Conservation (phyloP, 2,888 invertebrate genomes). For the Pseudoips prasinana region DNA sequence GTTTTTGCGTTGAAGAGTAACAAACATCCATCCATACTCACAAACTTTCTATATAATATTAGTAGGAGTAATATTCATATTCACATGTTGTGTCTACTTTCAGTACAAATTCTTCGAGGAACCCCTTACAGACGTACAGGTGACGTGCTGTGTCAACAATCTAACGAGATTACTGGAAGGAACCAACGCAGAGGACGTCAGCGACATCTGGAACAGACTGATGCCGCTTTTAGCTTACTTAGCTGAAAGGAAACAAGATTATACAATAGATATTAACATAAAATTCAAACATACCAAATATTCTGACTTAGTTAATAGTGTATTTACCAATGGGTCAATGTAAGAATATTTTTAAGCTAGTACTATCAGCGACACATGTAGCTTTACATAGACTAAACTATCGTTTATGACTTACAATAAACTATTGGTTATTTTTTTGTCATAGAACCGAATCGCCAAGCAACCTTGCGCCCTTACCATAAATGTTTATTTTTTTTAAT, state of each 20-base stretch:
- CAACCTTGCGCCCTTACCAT: too few species aligned
- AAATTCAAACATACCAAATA: slow-evolving; percentile 41
- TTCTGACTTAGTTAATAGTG: slow-evolving; percentile 33
- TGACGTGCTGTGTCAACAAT: slow-evolving; percentile 42
- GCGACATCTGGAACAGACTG: slow-evolving; percentile 43
- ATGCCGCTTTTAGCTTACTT: slow-evolving; percentile 59
- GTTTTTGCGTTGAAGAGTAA: too few species aligned
- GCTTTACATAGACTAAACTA: too few species aligned
- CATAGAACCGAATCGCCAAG: too few species aligned
- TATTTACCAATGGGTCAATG: slow-evolving; percentile 4
- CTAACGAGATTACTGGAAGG: slow-evolving; percentile 41
- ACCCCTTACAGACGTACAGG: slow-evolving; percentile 48
- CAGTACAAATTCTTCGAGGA: slow-evolving; percentile 64
- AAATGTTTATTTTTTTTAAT: too few species aligned
- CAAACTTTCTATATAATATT: too few species aligned
- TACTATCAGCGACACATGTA: too few species aligned
- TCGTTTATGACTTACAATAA: too few species aligned
- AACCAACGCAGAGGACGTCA: slow-evolving; percentile 38
- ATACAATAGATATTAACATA: slow-evolving; percentile 35
- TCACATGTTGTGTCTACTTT: slow-evolving; percentile 27
- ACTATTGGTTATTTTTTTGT: too few species aligned
- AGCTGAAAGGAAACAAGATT: slow-evolving; percentile 45
- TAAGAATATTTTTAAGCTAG: too few species aligned
- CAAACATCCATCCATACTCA: too few species aligned
- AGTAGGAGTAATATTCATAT: too few species aligned